Base-by-base conservation (phyloP, 1,140 invertebrate genomes). In the Achatina immaculata region DNA sequence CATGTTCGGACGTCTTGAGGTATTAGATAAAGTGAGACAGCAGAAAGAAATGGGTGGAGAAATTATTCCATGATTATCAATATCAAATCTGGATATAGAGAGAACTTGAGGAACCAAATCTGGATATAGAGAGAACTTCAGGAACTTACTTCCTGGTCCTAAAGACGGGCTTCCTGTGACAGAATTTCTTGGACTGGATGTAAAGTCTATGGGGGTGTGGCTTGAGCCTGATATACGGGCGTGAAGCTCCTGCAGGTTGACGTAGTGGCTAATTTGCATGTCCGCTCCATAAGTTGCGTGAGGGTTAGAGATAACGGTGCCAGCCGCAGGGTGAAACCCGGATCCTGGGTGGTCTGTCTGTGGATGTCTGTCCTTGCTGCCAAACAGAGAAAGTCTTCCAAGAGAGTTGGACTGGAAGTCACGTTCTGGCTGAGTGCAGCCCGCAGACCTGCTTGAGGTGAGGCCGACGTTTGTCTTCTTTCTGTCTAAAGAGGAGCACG, bases 231-330 rank as follows among this genome's bases (percentile, higher is more conserved):
- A 68, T 40, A 76, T 48, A 76, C 82, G 42, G 65, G 83, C 76
- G 65, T 87, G 83, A 51, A 87, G 78, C 78, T 85, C 79, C 82
- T 87, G 79, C 28, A 84, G 42, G 75, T 84, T 84, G 45, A 84
- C 83, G 78, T 84, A 84, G 68, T 83, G 82, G 51, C 80, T 82
- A 36, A 48, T 81, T 34, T 77, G 72, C 43, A 85, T 83, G 38
- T 84, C 82, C 19, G 73, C 58, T 28, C 80, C 83, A 77, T 87
- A 89, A 31, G 89, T 90, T 28, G 89, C 90, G 84, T 90, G 89
- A 66, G 89, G 89, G 81, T 90, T 90, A 28, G 88, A 89, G 68
- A 89, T 89, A 43, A 89, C 90, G 34, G 88, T 89, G 82, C 88
- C 87, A 78, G 51, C 82, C 82, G 86, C 87, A 65, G 85, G 51